phyloP scores from a whole-genome alignment of 2,797 vertebrate species.

The Crenichthys baileyi region DNA sequence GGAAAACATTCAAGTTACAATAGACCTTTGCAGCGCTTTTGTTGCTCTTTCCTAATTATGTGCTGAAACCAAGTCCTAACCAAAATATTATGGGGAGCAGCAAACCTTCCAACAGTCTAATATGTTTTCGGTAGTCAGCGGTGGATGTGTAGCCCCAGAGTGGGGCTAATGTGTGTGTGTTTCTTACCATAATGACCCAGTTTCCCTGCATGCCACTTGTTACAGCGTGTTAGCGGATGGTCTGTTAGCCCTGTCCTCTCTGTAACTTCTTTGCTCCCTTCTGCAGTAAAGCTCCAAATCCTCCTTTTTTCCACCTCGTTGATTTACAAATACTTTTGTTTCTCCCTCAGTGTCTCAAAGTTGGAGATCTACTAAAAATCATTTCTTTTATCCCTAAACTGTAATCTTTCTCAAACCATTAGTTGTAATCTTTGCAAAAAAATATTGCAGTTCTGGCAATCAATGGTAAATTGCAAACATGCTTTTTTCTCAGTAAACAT shows the following conservation, averaged over 20 bases:
- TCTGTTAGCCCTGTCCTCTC: neutral
- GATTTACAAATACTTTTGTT: constrained; percentile 38
- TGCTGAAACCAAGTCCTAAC: constrained; percentile 11
- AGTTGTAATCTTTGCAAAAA: constrained; percentile 29
- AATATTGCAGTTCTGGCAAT: constrained; percentile 17
- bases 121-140: neutral
- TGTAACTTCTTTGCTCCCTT: constrained; percentile 7
- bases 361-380: constrained; percentile 1
- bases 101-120: constrained; percentile 7
- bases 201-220: constrained; percentile 30
- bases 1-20: too few species aligned
- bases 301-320: constrained; percentile 35
- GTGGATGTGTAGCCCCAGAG: constrained; percentile 14
- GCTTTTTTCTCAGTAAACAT: neutral
- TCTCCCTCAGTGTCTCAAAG: constrained; percentile 9
- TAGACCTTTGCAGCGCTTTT: too few species aligned
- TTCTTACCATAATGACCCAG: constrained; percentile 36
- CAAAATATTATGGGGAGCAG: constrained; percentile 16
- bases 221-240: constrained; percentile 11
- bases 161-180: neutral
- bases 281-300: constrained; percentile 29
- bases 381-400: constrained; percentile 32
- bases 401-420: constrained; percentile 34
- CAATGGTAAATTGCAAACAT: neutral
- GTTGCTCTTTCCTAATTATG: too few species aligned